Evolutionary conservation across 1,140 invertebrate species (phyloP).

Genomic region (Dendrolimus punctatus): DNA sequence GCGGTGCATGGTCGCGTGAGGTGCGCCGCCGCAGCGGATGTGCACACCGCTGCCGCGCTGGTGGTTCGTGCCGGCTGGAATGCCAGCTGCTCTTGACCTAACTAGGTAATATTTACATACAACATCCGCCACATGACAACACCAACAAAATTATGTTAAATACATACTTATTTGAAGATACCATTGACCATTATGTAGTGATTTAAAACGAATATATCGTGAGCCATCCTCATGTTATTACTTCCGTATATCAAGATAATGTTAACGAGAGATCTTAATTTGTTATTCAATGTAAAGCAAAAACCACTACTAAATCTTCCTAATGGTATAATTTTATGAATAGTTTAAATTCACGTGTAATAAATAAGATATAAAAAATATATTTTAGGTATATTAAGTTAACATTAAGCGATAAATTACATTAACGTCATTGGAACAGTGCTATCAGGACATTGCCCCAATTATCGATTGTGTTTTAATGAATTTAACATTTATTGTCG

Average conservation of each 20-base stretch:
- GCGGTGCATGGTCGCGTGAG: conserved; percentile 41
- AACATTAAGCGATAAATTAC: conserved; percentile 3
- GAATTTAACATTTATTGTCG: no score
- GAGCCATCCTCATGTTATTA: conserved; percentile 6
- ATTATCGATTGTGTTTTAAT: conserved; percentile 6
- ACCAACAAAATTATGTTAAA: conserved; percentile 1
- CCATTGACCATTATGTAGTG: no score
- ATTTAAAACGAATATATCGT: no score
- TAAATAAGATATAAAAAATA: no score
- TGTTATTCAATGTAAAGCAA: not conserved
- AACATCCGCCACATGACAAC: conserved; percentile 4
- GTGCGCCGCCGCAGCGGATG: conserved; percentile 50
- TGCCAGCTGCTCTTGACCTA: conserved; percentile 68
- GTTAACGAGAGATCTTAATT: conserved; percentile 2
- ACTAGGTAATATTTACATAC: conserved; percentile 46
- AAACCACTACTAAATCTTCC: no score
- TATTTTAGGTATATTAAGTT: no score
- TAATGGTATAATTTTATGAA: no score
- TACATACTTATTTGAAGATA: no score
- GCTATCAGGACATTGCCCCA: conserved; percentile 14
- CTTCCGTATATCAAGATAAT: conserved; percentile 9
- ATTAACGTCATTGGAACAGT: conserved; percentile 7
- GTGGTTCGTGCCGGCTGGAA: conserved; percentile 60
- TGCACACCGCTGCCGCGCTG: conserved; percentile 60
- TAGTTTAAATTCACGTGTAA: no score